A percentile compares a stretch with the other conserved stretches of the same genome.
Evolutionary conservation across 2,797 vertebrate genomes (phyloP).

Genomic region (Toxotes lorentzi): DNA sequence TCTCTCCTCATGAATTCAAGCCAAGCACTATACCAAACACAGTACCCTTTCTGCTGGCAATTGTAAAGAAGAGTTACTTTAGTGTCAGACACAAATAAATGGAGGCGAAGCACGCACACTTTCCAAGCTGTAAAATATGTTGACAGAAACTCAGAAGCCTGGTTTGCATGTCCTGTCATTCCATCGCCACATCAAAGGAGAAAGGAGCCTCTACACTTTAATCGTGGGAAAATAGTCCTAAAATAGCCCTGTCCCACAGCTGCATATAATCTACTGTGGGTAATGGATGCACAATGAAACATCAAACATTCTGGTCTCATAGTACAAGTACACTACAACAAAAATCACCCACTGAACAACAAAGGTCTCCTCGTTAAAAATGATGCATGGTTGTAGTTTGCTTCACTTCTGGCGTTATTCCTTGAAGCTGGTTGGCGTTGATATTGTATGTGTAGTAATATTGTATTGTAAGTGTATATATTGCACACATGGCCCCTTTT

Average conservation of each 20-base stretch:
- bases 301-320: slow-evolving; percentile 61
- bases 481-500: background rate
- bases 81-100: slow-evolving; percentile 47
- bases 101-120: slow-evolving; percentile 57
- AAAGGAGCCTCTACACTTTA: slow-evolving; percentile 61
- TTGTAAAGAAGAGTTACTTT: slow-evolving; percentile 19
- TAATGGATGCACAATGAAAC: slow-evolving; percentile 67
- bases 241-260: slow-evolving; percentile 72
- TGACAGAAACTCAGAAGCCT: slow-evolving; percentile 57
- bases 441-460: slow-evolving; percentile 1
- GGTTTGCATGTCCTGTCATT: slow-evolving; percentile 68
- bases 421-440: background rate
- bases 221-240: slow-evolving; percentile 73
- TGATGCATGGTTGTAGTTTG: slow-evolving; percentile 28
- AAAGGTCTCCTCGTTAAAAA: slow-evolving; percentile 45
- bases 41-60: slow-evolving; percentile 5
- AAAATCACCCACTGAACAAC: slow-evolving; percentile 37
- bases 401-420: slow-evolving; percentile 21
- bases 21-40: background rate
- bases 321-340: slow-evolving; percentile 44
- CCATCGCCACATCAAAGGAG: slow-evolving; percentile 68
- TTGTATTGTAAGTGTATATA: background rate
- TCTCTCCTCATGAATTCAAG: background rate
- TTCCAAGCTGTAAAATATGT: slow-evolving; percentile 71
- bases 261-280: slow-evolving; percentile 72